A percentile compares a stretch with the other conserved stretches of the same genome.
Evolutionary conservation across 2,113 vertebrate species (phyloP).

Genomic region (Cichladusa arquata): DNA sequence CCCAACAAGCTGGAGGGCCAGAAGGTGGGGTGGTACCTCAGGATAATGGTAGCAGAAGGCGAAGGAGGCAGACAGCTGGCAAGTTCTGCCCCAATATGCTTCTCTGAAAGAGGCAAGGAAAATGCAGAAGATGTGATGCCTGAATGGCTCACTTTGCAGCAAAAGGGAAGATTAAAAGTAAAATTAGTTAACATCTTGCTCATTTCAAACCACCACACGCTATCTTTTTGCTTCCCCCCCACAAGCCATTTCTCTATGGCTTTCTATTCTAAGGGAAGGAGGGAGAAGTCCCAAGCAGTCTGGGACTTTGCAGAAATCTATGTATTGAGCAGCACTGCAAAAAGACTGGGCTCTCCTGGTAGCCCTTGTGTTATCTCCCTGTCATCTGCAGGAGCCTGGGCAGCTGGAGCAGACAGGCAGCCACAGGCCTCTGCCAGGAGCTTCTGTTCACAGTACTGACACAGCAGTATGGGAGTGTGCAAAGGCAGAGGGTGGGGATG

Average conservation of each 20-base stretch:
- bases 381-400: not conserved
- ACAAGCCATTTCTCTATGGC: not conserved
- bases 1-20: conserved; percentile 89
- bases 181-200: conserved; percentile 89
- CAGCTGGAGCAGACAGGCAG: not conserved
- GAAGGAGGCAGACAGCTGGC: conserved; percentile 98
- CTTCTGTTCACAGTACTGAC: not conserved
- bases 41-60: conserved; percentile 99
- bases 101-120: conserved; percentile 97
- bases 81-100: conserved; percentile 99
- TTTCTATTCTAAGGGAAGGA: not conserved
- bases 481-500: not conserved
- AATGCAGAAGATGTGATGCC: conserved; percentile 91
- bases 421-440: not conserved
- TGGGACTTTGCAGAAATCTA: not conserved
- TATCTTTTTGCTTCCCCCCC: not conserved
- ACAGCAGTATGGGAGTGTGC: rapidly evolving
- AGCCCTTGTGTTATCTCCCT: not conserved
- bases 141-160: conserved; percentile 89
- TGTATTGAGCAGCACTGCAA: not conserved
- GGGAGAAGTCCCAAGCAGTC: not conserved
- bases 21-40: conserved; percentile 96
- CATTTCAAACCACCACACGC: conserved; percentile 70
- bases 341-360: not conserved
- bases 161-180: conserved; percentile 91